A percentile compares a stretch with the other conserved stretches of the same genome.
Conservation (phyloP, 2,797 vertebrate genomes). For the Paratrypauchen microcephalus region DNA sequence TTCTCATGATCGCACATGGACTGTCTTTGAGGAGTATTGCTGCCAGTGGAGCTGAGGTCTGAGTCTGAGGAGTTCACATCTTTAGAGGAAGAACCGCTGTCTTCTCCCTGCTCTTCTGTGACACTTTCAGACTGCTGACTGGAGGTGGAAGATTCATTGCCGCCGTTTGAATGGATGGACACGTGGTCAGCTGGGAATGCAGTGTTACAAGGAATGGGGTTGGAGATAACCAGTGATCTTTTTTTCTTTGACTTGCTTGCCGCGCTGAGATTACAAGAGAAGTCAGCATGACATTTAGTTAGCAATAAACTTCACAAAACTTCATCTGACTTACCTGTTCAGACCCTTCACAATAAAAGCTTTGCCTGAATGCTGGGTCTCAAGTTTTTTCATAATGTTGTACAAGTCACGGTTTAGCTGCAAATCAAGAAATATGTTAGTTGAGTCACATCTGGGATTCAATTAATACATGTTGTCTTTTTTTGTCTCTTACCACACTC, state of each 20-base stretch:
- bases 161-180: conserved; percentile 53
- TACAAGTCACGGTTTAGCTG: conserved; percentile 92
- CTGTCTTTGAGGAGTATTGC: conserved; percentile 58
- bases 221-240: conserved; percentile 87
- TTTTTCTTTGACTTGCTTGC: conserved; percentile 77
- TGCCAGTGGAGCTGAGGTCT: conserved; percentile 62
- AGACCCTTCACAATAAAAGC: conserved; percentile 91
- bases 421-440: conserved; percentile 10
- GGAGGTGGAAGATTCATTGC: conserved; percentile 20
- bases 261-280: conserved; percentile 22
- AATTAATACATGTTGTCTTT: conserved; percentile 22
- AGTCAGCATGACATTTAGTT: neutral
- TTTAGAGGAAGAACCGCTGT: conserved; percentile 36
- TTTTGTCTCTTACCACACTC: conserved; percentile 83
- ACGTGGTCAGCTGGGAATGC: conserved; percentile 73
- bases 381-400: conserved; percentile 92
- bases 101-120: conserved; percentile 40
- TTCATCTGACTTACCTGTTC: conserved; percentile 72
- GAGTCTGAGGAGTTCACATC: conserved; percentile 62
- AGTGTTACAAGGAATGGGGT: conserved; percentile 83
- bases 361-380: conserved; percentile 91
- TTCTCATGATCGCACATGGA: conserved; percentile 57
- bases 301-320: neutral
- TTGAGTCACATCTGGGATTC: neutral
- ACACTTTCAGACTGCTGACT: conserved; percentile 17